Percentiles rank a stretch among this genome's conserved stretches.
Evolutionary conservation across 2,888 invertebrate species (phyloP).

Genomic region (Latrodectus elegans): DNA sequence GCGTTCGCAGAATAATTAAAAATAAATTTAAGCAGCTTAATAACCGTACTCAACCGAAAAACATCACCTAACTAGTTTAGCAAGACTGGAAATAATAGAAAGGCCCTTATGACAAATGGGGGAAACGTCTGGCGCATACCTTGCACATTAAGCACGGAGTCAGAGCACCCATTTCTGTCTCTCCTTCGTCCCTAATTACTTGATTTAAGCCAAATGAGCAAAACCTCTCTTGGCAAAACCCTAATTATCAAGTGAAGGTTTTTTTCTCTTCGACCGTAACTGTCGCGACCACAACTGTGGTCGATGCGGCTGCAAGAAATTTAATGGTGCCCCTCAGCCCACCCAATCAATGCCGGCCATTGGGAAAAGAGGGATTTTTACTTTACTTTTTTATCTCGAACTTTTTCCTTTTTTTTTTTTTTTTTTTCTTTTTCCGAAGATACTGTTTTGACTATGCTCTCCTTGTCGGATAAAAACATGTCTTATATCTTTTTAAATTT

Average conservation of each 20-base stretch:
- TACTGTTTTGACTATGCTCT: too few species aligned
- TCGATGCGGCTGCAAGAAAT: constrained; percentile 61
- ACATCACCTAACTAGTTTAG: too few species aligned
- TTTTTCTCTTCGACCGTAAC: constrained; percentile 17
- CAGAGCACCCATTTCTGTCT: neutral
- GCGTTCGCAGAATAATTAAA: too few species aligned
- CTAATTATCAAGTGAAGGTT: constrained; percentile 61
- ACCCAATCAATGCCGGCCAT: constrained; percentile 53
- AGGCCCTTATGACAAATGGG: constrained; percentile 51
- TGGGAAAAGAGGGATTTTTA: constrained; percentile 35
- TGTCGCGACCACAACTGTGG: constrained; percentile 52
- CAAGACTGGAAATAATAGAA: too few species aligned
- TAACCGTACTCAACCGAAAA: too few species aligned
- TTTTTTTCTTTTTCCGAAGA: neutral
- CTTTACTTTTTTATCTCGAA: neutral
- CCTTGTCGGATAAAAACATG: too few species aligned
- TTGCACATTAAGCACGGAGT: constrained; percentile 62
- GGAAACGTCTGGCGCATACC: constrained; percentile 55
- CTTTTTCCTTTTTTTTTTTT: neutral
- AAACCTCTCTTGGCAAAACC: constrained; percentile 47
- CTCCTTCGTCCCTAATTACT: constrained; percentile 53
- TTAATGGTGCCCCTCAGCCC: constrained; percentile 60
- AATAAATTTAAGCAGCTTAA: too few species aligned
- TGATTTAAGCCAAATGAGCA: constrained; percentile 68
- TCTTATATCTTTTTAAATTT: too few species aligned